Conservation (phyloP, 2,797 vertebrate genomes). For the Sitta carolinensis region DNA sequence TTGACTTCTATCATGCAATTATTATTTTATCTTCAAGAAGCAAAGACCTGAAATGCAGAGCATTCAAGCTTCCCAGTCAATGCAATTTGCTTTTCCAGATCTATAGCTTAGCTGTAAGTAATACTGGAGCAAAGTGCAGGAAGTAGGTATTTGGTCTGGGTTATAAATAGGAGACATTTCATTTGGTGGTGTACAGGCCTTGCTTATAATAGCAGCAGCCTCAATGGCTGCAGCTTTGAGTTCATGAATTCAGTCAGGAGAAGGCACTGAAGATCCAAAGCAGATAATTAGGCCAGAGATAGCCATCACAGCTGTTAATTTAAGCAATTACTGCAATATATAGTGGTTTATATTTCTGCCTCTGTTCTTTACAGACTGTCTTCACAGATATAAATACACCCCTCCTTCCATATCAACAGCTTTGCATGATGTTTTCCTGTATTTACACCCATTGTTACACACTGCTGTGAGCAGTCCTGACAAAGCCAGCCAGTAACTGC, state of each 20-base stretch:
- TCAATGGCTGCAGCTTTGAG: not conserved
- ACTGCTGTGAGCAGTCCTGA: not conserved
- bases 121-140: not conserved
- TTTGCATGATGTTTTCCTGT: not conserved
- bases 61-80: not conserved
- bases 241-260: not conserved
- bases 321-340: not conserved
- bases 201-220: not conserved
- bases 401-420: not conserved
- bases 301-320: not conserved
- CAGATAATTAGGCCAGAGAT: not conserved
- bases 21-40: not conserved
- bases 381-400: not conserved
- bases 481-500: not conserved
- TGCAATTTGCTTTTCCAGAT: not conserved
- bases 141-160: not conserved
- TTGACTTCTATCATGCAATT: not conserved
- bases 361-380: not conserved
- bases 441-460: not conserved
- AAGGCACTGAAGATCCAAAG: constrained; percentile 14
- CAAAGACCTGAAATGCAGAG: not conserved
- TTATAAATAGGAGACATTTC: constrained; percentile 16
- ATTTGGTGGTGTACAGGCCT: not conserved
- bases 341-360: not conserved
- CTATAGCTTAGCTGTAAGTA: not conserved